Evolutionary conservation across 1,140 invertebrate species (phyloP).

Genomic region (Elymnias hypermnestra): DNA sequence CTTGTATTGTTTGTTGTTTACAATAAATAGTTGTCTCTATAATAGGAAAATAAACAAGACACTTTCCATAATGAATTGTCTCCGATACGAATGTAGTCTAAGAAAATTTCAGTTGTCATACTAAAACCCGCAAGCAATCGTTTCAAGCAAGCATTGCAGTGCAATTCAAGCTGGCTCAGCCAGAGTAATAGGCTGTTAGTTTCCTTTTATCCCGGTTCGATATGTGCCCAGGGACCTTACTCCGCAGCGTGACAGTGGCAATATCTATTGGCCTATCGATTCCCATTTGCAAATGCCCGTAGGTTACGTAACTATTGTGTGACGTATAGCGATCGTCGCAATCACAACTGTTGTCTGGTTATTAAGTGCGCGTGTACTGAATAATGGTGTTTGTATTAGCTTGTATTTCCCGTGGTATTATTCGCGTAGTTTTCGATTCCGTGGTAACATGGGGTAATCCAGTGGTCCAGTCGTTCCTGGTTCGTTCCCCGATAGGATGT

Average conservation of each 20-base stretch:
- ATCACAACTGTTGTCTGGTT: too few species aligned
- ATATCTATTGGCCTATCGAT: conserved; percentile 3
- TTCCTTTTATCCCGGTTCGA: conserved; percentile 1
- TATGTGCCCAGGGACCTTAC: not conserved
- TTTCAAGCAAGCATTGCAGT: not conserved
- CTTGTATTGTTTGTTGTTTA: too few species aligned
- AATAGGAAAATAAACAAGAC: not conserved
- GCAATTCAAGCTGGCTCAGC: conserved; percentile 4
- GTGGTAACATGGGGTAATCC: too few species aligned
- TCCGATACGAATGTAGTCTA: too few species aligned
- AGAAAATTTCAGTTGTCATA: not conserved
- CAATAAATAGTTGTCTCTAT: not conserved
- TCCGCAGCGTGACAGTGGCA: not conserved
- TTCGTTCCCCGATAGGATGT: too few species aligned
- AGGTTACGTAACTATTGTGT: not conserved
- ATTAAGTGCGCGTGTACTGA: too few species aligned
- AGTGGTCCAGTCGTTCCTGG: too few species aligned
- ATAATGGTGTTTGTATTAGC: too few species aligned
- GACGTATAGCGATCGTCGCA: not conserved
- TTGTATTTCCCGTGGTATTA: too few species aligned
- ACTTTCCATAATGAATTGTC: too few species aligned
- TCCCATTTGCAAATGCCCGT: not conserved
- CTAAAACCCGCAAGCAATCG: not conserved
- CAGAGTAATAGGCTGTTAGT: conserved; percentile 5
- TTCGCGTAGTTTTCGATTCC: too few species aligned